Conservation (phyloP, 2,113 vertebrate genomes). For the Telmatochromis sp. region DNA sequence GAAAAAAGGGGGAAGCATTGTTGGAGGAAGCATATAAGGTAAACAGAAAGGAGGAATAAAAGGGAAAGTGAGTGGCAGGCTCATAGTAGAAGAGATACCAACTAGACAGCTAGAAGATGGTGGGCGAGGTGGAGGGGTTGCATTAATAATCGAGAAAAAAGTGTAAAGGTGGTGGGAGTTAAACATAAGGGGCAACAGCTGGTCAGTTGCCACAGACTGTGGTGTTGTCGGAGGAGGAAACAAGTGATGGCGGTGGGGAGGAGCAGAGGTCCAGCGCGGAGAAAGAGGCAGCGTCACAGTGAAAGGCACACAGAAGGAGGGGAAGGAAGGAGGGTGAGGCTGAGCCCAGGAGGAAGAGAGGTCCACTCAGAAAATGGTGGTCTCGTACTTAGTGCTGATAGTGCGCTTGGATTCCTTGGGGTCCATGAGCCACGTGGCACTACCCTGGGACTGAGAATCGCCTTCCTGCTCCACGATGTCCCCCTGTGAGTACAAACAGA, state of each 20-base stretch:
- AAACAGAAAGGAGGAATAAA: not conserved
- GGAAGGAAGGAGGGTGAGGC: conserved; percentile 4
- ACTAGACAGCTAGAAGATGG: not conserved
- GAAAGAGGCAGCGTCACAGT: conserved; percentile 29
- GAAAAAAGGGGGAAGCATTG: not conserved
- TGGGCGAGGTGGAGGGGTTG: not conserved
- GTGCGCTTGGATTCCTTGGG: conserved; percentile 91
- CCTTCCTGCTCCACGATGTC: conserved; percentile 79
- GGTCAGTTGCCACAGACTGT: not conserved
- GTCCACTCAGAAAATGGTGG: conserved; percentile 92
- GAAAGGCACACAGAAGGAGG: conserved; percentile 59
- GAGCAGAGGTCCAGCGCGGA: not conserved
- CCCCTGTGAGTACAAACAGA: conserved; percentile 63
- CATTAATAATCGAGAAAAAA: not conserved
- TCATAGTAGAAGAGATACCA: not conserved
- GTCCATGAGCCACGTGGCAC: conserved; percentile 89
- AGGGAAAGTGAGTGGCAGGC: not conserved
- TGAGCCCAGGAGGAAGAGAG: conserved; percentile 10
- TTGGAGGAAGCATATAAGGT: not conserved
- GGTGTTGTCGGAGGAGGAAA: not conserved
- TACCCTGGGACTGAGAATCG: conserved; percentile 80
- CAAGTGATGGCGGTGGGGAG: not conserved
- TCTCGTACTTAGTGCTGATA: conserved; percentile 99
- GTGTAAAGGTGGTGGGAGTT: not conserved
- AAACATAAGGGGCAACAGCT: not conserved